phyloP scores from a whole-genome alignment of 2,888 invertebrate genomes.

The Amaurobius ferox region DNA sequence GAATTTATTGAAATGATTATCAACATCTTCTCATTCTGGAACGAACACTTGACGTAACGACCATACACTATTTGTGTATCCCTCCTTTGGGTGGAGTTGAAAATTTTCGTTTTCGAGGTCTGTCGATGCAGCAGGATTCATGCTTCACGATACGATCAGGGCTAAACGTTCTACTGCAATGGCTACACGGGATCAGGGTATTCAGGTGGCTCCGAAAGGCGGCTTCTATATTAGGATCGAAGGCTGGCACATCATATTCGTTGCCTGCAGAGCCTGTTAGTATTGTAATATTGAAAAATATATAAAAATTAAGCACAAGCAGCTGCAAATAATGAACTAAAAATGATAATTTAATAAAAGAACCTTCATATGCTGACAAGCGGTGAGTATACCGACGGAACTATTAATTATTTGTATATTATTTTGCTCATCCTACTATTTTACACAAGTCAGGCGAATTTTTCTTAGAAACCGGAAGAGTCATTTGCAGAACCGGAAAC shows the following conservation, averaged over 20 bases:
- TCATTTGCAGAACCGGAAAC: too few species aligned
- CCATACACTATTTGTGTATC: neutral
- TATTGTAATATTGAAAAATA: neutral
- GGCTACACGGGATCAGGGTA: constrained; percentile 32
- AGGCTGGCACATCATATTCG: constrained; percentile 14
- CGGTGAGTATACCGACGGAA: too few species aligned
- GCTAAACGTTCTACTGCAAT: constrained; percentile 42
- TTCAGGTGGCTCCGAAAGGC: constrained; percentile 37
- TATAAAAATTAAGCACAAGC: too few species aligned
- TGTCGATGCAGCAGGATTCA: constrained; percentile 41
- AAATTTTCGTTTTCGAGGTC: neutral
- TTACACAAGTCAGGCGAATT: too few species aligned
- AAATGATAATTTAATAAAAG: too few species aligned
- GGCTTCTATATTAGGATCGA: constrained; percentile 21
- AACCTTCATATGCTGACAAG: too few species aligned
- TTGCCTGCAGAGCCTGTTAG: neutral
- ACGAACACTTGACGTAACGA: neutral
- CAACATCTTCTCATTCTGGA: neutral
- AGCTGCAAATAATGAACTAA: too few species aligned
- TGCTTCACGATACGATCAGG: constrained; percentile 44
- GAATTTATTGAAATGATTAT: too few species aligned
- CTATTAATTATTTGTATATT: too few species aligned
- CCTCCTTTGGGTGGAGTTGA: neutral
- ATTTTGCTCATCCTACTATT: too few species aligned
- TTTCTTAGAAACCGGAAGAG: too few species aligned